Conservation (phyloP, 2,888 invertebrate species). For the Drosophila prolongata region DNA sequence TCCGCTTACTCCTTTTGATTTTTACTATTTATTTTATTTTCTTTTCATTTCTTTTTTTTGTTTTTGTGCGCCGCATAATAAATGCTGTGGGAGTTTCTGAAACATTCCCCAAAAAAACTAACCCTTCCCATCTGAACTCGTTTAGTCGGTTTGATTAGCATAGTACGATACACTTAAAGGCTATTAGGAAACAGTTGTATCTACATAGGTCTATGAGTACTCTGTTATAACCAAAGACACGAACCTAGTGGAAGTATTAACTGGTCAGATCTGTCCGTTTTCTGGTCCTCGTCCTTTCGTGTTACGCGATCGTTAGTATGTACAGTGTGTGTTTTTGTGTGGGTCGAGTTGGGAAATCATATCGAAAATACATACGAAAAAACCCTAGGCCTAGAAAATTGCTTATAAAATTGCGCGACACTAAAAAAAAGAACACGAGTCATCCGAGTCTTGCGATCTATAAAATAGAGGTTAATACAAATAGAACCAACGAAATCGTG, state of each 20-base stretch:
- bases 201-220: constrained; percentile 79
- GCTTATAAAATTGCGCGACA: constrained; percentile 75
- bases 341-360: constrained; percentile 47
- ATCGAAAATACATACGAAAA: constrained; percentile 56
- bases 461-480: constrained; percentile 64
- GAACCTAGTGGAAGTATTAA: constrained; percentile 59
- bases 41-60: constrained; percentile 36
- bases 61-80: constrained; percentile 83
- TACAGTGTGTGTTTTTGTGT: constrained; percentile 55
- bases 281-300: constrained; percentile 31
- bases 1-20: constrained; percentile 21
- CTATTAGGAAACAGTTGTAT: constrained; percentile 79
- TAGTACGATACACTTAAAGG: constrained; percentile 67
- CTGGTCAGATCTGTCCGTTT: constrained; percentile 46
- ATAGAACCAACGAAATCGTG: constrained; percentile 49
- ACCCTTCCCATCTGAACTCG: constrained; percentile 10
- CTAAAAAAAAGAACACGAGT: constrained; percentile 34
- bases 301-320: constrained; percentile 46
- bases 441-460: constrained; percentile 43
- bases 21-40: constrained; percentile 41
- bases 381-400: constrained; percentile 75
- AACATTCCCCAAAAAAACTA: constrained; percentile 40
- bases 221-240: constrained; percentile 37
- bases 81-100: constrained; percentile 71
- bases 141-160: constrained; percentile 57